These are phyloP conservation scores for Mesorhabditis sp. DNA, from an alignment of 2,888 invertebrate species.

Conservation along the genomic window DNA sequence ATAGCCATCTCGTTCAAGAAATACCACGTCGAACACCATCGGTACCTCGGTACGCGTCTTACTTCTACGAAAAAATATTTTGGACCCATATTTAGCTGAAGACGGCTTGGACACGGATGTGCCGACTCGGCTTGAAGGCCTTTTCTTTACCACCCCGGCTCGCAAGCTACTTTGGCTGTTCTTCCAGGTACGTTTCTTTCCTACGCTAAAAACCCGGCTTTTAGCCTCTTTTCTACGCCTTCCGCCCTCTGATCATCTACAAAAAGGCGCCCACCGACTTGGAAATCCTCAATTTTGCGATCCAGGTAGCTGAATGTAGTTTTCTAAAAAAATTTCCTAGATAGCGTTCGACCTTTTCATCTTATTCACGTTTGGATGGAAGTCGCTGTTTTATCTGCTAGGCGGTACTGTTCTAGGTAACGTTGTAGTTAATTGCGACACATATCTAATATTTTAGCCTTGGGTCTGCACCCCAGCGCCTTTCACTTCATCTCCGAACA, in stretches of 20 bases:
- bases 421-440: constrained; percentile 58
- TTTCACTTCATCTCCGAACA: constrained; percentile 98
- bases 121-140: constrained; percentile 85
- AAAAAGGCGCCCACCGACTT: constrained; percentile 67
- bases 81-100: constrained; percentile 68
- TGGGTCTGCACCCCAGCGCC: constrained; percentile 66
- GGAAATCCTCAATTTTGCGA: constrained; percentile 79
- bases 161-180: constrained; percentile 88
- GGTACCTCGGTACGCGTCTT: constrained; percentile 60
- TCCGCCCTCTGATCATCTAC: constrained; percentile 72
- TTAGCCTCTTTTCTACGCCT: constrained; percentile 86
- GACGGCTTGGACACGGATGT: constrained; percentile 90
- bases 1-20: constrained; percentile 91
- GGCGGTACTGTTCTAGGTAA: constrained; percentile 67
- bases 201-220: neutral
- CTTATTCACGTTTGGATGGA: constrained; percentile 68
- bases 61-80: constrained; percentile 56
- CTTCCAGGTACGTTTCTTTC: constrained; percentile 87
- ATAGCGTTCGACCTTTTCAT: constrained; percentile 77
- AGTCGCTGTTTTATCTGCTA: constrained; percentile 78
- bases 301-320: constrained; percentile 63
- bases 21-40: constrained; percentile 89
- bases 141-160: constrained; percentile 81
- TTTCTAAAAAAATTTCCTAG: constrained; percentile 59
- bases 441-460: constrained; percentile 66